These are phyloP conservation scores for Cuculus canorus DNA, from an alignment of 2,797 vertebrate species.

Conservation along the genomic window DNA sequence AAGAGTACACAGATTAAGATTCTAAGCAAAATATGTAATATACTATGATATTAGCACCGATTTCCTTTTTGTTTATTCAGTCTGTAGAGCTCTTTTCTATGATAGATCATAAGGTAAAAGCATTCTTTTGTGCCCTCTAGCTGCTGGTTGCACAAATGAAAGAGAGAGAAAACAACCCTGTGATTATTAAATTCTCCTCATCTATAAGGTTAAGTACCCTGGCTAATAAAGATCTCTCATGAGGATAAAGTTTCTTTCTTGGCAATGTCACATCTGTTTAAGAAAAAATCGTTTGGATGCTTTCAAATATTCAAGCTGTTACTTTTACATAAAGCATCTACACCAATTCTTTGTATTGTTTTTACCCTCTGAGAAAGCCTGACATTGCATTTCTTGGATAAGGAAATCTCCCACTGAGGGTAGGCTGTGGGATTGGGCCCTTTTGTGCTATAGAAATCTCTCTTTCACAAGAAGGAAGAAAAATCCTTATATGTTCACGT, in stretches of 20 bases:
- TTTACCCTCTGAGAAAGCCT: slow-evolving; percentile 52
- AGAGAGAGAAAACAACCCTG: slow-evolving; percentile 66
- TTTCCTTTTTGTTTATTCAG: slow-evolving; percentile 64
- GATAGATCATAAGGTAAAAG: slow-evolving; percentile 74
- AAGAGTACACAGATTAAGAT: slow-evolving; percentile 7
- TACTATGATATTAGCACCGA: slow-evolving; percentile 7
- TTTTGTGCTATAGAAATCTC: slow-evolving; percentile 34
- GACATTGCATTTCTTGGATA: slow-evolving; percentile 54
- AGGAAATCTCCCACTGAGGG: slow-evolving; percentile 48
- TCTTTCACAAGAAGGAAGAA: not conserved
- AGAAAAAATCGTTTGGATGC: slow-evolving; percentile 61
- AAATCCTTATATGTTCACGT: not conserved
- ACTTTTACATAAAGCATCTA: slow-evolving; percentile 54
- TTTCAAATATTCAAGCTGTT: slow-evolving; percentile 64
- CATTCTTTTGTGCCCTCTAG: slow-evolving; percentile 85
- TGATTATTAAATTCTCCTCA: slow-evolving; percentile 72
- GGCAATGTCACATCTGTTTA: slow-evolving; percentile 68
- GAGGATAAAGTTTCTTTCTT: slow-evolving; percentile 64
- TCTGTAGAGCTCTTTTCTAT: slow-evolving; percentile 47
- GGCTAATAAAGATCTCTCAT: slow-evolving; percentile 49
- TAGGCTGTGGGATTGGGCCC: slow-evolving; percentile 26
- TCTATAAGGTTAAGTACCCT: slow-evolving; percentile 70
- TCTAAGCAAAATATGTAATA: slow-evolving; percentile 11
- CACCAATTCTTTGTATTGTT: slow-evolving; percentile 54
- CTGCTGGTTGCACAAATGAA: slow-evolving; percentile 77